phyloP scores from a whole-genome alignment of 2,797 vertebrate genomes.

The Fundulus diaphanus region DNA sequence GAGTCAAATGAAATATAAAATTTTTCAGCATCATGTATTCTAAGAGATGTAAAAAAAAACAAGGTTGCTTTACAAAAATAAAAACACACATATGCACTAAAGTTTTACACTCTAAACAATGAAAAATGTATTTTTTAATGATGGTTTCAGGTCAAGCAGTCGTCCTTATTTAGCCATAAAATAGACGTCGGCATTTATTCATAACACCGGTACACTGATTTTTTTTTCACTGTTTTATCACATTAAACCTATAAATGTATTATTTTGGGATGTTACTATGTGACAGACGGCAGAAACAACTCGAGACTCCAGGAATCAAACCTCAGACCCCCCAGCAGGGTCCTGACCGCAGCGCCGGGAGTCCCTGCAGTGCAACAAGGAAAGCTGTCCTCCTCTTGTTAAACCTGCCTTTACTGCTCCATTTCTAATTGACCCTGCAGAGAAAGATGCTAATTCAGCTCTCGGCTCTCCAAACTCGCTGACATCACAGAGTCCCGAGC shows the following conservation, averaged over 20 bases:
- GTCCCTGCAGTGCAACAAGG: background rate
- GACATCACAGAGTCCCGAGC: constrained; percentile 73
- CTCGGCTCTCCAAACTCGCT: constrained; percentile 72
- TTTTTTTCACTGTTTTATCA: constrained; percentile 35
- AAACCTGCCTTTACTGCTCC: background rate
- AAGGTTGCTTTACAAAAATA: constrained; percentile 25
- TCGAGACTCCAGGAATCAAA: background rate
- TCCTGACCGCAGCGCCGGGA: background rate
- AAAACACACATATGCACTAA: constrained; percentile 5
- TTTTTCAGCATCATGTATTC: constrained; percentile 23
- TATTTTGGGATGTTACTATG: constrained; percentile 20
- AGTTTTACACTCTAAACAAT: background rate
- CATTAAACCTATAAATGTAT: constrained; percentile 53
- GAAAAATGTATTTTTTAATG: too few species aligned
- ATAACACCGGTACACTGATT: background rate
- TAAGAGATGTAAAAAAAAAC: constrained; percentile 32
- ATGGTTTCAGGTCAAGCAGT: background rate
- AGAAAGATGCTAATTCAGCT: constrained; percentile 71
- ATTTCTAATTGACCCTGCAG: constrained; percentile 62
- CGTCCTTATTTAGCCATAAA: background rate
- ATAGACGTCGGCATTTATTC: background rate
- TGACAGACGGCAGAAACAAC: background rate
- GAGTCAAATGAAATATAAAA: constrained; percentile 36
- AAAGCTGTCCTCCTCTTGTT: background rate
- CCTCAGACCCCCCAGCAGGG: background rate